A percentile compares a stretch with the other conserved stretches of the same genome.
Evolutionary conservation across 2,888 invertebrate species (phyloP).

Genomic region (Salpingus planirostris): DNA sequence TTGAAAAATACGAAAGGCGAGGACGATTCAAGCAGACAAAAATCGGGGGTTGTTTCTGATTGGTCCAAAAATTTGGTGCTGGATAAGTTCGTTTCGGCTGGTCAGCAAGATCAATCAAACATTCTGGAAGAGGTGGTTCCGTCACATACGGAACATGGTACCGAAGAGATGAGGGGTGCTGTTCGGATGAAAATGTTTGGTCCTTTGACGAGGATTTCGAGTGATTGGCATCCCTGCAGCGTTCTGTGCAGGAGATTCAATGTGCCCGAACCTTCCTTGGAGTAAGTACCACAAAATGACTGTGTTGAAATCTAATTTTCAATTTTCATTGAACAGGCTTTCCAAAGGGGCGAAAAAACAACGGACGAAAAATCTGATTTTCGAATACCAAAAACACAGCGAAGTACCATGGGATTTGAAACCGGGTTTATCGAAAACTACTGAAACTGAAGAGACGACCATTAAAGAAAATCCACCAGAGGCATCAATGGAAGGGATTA

Average conservation of each 20-base stretch:
- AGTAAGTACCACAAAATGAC: slow-evolving; percentile 36
- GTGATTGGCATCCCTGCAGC: slow-evolving; percentile 74
- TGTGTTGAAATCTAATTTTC: slow-evolving; percentile 5
- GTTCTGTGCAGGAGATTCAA: slow-evolving; percentile 89
- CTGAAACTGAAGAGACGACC: slow-evolving; percentile 14
- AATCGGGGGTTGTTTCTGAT: no score
- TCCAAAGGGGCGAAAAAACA: no score
- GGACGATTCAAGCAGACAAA: no score
- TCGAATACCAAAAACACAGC: slow-evolving; percentile 59
- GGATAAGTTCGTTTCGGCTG: slow-evolving; percentile 57
- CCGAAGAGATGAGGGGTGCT: slow-evolving; percentile 55
- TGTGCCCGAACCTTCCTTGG: slow-evolving; percentile 74
- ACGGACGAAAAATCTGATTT: slow-evolving; percentile 62
- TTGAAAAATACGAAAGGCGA: no score
- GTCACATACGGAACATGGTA: slow-evolving; percentile 36
- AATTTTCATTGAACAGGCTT: neutral
- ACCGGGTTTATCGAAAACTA: slow-evolving; percentile 26
- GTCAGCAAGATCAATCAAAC: slow-evolving; percentile 39
- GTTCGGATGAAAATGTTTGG: slow-evolving; percentile 72
- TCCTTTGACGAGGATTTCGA: slow-evolving; percentile 56
- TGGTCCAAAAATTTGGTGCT: no score
- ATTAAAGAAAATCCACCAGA: slow-evolving; percentile 44
- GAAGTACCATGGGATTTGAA: slow-evolving; percentile 21
- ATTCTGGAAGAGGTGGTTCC: slow-evolving; percentile 33
- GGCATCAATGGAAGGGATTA: neutral